Conservation (phyloP, 2,888 invertebrate species). For the Drosophila flavopinicola region DNA sequence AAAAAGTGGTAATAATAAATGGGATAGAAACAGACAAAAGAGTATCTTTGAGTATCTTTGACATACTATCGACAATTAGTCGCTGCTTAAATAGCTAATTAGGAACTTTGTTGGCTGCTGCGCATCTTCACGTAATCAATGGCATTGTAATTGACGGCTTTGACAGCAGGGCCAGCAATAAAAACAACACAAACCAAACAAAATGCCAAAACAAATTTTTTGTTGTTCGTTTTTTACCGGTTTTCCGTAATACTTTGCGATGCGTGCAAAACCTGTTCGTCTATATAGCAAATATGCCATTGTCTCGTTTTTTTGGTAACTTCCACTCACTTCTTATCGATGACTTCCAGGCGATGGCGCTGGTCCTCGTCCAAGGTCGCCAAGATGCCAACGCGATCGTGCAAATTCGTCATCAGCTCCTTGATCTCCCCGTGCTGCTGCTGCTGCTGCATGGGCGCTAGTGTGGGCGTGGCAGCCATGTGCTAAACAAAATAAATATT, state of each 20-base stretch:
- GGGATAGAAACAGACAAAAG: background rate
- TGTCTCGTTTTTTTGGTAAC: background rate
- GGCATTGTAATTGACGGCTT: slow-evolving; percentile 44
- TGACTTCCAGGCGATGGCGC: slow-evolving; percentile 80
- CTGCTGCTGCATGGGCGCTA: slow-evolving; percentile 22
- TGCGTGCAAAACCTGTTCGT: slow-evolving; percentile 47
- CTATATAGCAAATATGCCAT: slow-evolving; percentile 24
- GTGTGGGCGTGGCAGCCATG: slow-evolving; percentile 4
- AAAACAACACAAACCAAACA: slow-evolving; percentile 14
- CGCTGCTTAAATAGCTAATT: slow-evolving; percentile 2
- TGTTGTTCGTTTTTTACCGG: slow-evolving; percentile 41
- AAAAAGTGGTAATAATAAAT: background rate
- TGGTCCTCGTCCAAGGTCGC: slow-evolving; percentile 83
- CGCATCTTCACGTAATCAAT: slow-evolving; percentile 37
- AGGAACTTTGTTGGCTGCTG: background rate
- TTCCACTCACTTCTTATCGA: slow-evolving; percentile 84
- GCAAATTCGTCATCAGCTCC: slow-evolving; percentile 78
- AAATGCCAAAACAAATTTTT: slow-evolving; percentile 6
- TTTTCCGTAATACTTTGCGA: slow-evolving; percentile 31
- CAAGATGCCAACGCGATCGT: slow-evolving; percentile 82
- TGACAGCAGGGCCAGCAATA: slow-evolving; percentile 22
- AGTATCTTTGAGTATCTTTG: slow-evolving; percentile 1
- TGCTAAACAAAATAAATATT: slow-evolving; percentile 5
- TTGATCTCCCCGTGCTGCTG: slow-evolving; percentile 65
- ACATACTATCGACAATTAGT: slow-evolving; percentile 4